A percentile compares a stretch with the other conserved stretches of the same genome.
phyloP scores from a whole-genome alignment of 2,113 vertebrate species.

The Protobothrops mucrosquamatus region DNA sequence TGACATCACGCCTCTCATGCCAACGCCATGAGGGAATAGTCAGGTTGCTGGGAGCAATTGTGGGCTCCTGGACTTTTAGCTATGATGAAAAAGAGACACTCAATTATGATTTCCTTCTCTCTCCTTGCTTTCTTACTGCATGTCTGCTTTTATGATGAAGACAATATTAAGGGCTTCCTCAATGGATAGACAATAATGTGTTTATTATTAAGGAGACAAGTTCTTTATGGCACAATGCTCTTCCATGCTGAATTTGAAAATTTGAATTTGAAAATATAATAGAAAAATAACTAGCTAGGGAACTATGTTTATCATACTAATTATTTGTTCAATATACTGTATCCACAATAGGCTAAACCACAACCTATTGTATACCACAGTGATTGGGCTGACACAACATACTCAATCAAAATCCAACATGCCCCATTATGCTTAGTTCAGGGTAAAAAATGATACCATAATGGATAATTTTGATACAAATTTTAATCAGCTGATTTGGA shows the following conservation, averaged over 20 bases:
- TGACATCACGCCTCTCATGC: slow-evolving; percentile 40
- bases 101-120: neutral
- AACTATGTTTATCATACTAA: neutral
- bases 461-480: neutral
- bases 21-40: neutral
- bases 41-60: rapidly evolving
- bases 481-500: neutral
- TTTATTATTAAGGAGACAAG: neutral
- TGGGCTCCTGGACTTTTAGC: slow-evolving; percentile 30
- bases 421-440: neutral
- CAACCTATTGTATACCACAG: neutral
- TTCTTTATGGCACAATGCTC: neutral
- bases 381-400: neutral
- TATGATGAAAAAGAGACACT: neutral
- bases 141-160: neutral
- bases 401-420: neutral
- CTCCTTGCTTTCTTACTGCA: neutral
- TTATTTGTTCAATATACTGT: neutral
- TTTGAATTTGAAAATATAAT: neutral
- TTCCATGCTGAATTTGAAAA: neutral
- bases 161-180: neutral
- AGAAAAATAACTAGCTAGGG: neutral
- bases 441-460: neutral
- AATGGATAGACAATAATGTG: neutral
- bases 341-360: neutral